Conservation (phyloP, 2,888 invertebrate species). For the Biston betularia region DNA sequence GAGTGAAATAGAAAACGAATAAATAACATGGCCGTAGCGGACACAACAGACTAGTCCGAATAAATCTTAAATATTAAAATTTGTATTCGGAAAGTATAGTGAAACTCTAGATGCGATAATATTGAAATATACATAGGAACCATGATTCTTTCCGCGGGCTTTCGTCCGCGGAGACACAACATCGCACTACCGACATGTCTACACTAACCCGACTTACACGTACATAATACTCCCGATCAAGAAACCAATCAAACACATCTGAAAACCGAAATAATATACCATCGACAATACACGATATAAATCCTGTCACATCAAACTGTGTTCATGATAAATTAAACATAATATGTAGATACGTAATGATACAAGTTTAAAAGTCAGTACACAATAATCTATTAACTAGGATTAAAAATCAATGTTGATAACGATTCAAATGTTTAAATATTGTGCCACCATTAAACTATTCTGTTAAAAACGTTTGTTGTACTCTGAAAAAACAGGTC, state of each 20-base stretch:
- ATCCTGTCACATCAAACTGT: neutral
- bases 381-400: neutral
- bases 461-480: neutral
- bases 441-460: neutral
- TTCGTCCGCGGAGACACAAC: conserved; percentile 81
- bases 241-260: conserved; percentile 57
- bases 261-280: neutral
- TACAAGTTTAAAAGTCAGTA: neutral
- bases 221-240: conserved; percentile 61
- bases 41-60: conserved; percentile 85
- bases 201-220: conserved; percentile 76
- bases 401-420: neutral
- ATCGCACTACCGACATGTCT: conserved; percentile 81
- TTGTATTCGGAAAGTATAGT: conserved; percentile 86
- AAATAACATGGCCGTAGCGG: conserved; percentile 82
- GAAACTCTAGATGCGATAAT: conserved; percentile 86
- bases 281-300: conserved; percentile 2
- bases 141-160: conserved; percentile 85
- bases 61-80: conserved; percentile 86
- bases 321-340: neutral
- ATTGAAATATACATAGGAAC: conserved; percentile 88
- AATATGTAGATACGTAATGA: neutral
- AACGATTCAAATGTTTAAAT: neutral
- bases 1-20: conserved; percentile 66
- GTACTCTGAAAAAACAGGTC: neutral